Base-by-base conservation (phyloP, 2,888 invertebrate genomes). In the Melieria omissa region DNA sequence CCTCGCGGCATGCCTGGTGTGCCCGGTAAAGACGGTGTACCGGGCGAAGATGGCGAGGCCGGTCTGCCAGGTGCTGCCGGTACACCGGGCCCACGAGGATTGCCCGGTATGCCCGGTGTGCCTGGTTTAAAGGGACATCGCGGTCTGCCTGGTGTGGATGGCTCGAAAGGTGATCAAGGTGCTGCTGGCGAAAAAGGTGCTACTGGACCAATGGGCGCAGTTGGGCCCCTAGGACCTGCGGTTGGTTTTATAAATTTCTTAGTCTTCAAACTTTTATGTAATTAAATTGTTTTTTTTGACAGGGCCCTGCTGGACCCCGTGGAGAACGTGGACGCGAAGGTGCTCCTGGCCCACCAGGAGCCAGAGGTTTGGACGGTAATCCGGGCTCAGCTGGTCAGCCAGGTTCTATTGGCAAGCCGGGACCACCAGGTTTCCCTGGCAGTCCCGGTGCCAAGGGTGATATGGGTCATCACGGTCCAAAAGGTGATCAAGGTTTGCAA, bases 281-380 rank as follows among this genome's bases (percentile, higher is more conserved):
- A 47, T 14, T 63, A 12, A 47, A 60, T 47, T 16, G 47, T 55
- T 54, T 61, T 45, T 42, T 46, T 41, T 54, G 8, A 60, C 6
- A 93, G 93, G 95, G 95, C 44, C 92, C 93, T 41, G 89, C 91
- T 14, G 95, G 96, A 49, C 89, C 93, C 6, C 89, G 95, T 76
- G 95, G 96, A 5, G 95, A 95, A 88, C 89, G 95, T 81, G 95
- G 95, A 1, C 89, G 95, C 52, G 95, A 95, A 87, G 95, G 95
- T 0, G 90, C 94, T 1, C 89, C 94, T 0, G 95, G 94, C 0
- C 89, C 93, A 4, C 91, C 93, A 0, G 95, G 95, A 7, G 88
- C 93, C 71, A 89, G 95, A 81, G 95, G 95, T 65, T 90, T 92
- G 71, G 95, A 95, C 83, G 95, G 95, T 6, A 90, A 92, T 46